These are phyloP conservation scores for Aphelinus atriplicis DNA, from an alignment of 1,140 invertebrate genomes.

Conservation along the genomic window DNA sequence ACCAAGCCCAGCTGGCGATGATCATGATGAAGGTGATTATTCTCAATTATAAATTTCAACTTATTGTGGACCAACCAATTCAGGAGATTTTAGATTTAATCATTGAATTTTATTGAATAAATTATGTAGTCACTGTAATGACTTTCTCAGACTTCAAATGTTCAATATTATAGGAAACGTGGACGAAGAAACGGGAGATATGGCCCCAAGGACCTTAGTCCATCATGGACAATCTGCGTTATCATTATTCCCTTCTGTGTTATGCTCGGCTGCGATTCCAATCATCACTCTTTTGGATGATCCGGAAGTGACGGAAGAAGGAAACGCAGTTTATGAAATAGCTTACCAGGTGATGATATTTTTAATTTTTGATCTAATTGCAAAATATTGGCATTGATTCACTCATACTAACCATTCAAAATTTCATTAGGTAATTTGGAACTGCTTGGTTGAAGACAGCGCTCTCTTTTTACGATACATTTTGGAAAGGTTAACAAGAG, in stretches of 20 bases:
- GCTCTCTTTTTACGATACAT: conserved; percentile 95
- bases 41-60: too few species aligned
- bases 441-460: conserved; percentile 97
- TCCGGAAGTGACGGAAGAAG: conserved; percentile 93
- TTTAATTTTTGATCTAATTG: conserved; percentile 8
- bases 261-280: conserved; percentile 94
- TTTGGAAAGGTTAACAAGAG: conserved; percentile 93
- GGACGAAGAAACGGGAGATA: conserved; percentile 78
- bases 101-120: not conserved
- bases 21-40: conserved; percentile 82
- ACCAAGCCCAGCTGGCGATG: conserved; percentile 84
- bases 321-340: conserved; percentile 89
- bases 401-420: not conserved
- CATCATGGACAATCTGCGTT: conserved; percentile 91
- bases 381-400: not conserved
- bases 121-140: not conserved
- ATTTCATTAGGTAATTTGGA: conserved; percentile 87
- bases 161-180: conserved; percentile 48
- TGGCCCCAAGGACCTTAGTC: conserved; percentile 72
- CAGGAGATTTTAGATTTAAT: not conserved
- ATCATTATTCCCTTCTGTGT: conserved; percentile 94
- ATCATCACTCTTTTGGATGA: conserved; percentile 97
- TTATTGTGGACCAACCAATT: too few species aligned
- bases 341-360: conserved; percentile 78
- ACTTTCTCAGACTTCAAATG: not conserved